A percentile compares a stretch with the other conserved stretches of the same genome.
Evolutionary conservation across 1,140 invertebrate species (phyloP).

Genomic region (Notospermus geniculatus): DNA sequence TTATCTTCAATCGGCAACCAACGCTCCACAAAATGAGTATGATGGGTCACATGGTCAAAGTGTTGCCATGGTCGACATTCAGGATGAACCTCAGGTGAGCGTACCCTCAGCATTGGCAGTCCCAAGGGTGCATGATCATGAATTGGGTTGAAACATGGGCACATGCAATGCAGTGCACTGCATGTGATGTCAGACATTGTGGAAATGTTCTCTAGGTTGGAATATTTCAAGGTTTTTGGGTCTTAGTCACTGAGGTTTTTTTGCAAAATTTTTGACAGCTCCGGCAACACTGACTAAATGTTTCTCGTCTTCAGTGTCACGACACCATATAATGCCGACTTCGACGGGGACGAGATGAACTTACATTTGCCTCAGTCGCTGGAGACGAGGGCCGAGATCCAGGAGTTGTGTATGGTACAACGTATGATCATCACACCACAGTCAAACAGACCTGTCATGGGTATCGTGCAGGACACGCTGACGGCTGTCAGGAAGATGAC

Average conservation of each 20-base stretch:
- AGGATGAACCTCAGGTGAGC: conserved; percentile 85
- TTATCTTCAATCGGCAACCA: conserved; percentile 99
- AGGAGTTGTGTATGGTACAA: conserved; percentile 96
- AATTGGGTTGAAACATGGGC: too few species aligned
- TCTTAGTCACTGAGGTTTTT: too few species aligned
- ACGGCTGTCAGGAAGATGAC: conserved; percentile 99
- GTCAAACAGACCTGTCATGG: conserved; percentile 79
- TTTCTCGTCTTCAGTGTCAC: conserved; percentile 76
- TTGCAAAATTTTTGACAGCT: too few species aligned
- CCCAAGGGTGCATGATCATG: too few species aligned
- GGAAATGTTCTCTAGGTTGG: too few species aligned
- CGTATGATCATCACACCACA: conserved; percentile 91
- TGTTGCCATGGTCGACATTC: conserved; percentile 97
- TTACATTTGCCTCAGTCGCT: conserved; percentile 98
- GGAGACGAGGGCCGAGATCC: conserved; percentile 97
- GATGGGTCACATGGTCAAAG: conserved; percentile 99
- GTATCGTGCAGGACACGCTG: conserved; percentile 98
- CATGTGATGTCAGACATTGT: too few species aligned
- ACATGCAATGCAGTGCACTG: too few species aligned
- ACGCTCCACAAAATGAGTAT: conserved; percentile 99
- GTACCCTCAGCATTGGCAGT: too few species aligned
- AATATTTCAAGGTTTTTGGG: too few species aligned
- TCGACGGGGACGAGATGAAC: conserved; percentile 99
- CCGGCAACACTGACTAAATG: too few species aligned
- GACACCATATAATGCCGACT: conserved; percentile 99